Percentiles rank a stretch among this genome's conserved stretches.
Conservation (phyloP, 2,113 vertebrate genomes). For the Pipa parva region DNA sequence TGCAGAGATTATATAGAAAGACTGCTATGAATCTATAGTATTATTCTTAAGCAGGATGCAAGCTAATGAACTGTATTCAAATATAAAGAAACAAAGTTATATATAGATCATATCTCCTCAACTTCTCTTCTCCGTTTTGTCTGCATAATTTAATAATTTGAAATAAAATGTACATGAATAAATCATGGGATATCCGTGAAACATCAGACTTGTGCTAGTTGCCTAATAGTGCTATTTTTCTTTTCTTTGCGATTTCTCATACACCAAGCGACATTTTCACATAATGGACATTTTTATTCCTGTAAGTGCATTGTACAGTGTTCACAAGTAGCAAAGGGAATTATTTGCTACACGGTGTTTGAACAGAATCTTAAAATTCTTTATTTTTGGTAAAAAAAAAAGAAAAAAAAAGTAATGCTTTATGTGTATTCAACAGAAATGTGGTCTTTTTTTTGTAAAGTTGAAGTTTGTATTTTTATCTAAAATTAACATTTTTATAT, state of each 20-base stretch:
- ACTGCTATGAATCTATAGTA: slow-evolving; percentile 60
- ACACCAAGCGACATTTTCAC: slow-evolving; percentile 63
- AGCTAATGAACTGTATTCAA: slow-evolving; percentile 71
- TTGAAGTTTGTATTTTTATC: slow-evolving; percentile 83
- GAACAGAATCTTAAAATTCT: slow-evolving; percentile 77
- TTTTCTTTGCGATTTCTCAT: slow-evolving; percentile 64
- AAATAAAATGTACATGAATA: slow-evolving; percentile 53
- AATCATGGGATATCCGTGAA: slow-evolving; percentile 61
- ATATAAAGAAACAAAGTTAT: slow-evolving; percentile 63
- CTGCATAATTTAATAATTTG: slow-evolving; percentile 47
- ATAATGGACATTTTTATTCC: slow-evolving; percentile 60
- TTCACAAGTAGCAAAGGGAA: slow-evolving; percentile 57
- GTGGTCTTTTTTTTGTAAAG: slow-evolving; percentile 74
- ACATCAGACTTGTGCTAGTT: slow-evolving; percentile 63
- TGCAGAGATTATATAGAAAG: slow-evolving; percentile 63
- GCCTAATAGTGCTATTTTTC: slow-evolving; percentile 59
- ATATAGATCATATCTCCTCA: slow-evolving; percentile 64
- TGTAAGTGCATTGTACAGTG: slow-evolving; percentile 67
- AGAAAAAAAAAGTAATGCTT: slow-evolving; percentile 74
- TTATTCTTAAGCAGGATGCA: slow-evolving; percentile 61
- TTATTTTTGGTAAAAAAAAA: slow-evolving; percentile 86
- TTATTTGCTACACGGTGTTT: slow-evolving; percentile 69
- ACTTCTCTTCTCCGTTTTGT: slow-evolving; percentile 52
- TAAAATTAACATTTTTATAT: slow-evolving; percentile 74
- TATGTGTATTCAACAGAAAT: slow-evolving; percentile 80